phyloP scores from a whole-genome alignment of 2,888 invertebrate species.

The Caenorhabditis virilis region DNA sequence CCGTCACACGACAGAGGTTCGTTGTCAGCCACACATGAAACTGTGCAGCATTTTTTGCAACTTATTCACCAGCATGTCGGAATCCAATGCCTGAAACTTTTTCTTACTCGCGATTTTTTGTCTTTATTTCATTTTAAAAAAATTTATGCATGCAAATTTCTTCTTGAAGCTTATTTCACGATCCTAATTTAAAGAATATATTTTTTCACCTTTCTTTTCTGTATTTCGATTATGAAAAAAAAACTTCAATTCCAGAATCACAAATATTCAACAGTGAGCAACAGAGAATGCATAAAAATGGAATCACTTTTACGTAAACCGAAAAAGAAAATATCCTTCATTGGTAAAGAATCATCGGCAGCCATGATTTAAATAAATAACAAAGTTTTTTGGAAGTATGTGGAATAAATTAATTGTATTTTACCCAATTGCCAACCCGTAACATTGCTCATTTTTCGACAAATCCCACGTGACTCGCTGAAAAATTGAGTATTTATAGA shows the following conservation, averaged over 20 bases:
- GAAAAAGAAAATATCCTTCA: too few species aligned
- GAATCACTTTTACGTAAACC: not conserved
- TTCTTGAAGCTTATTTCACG: not conserved
- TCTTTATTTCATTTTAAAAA: not conserved
- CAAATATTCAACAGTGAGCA: not conserved
- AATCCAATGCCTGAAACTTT: too few species aligned
- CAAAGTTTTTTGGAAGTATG: not conserved
- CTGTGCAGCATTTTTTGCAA: not conserved
- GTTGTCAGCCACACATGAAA: not conserved
- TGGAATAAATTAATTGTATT: not conserved
- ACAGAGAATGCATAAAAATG: not conserved
- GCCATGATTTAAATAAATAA: not conserved
- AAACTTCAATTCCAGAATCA: too few species aligned
- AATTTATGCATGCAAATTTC: not conserved
- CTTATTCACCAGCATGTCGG: not conserved
- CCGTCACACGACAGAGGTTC: not conserved
- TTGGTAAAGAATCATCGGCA: too few species aligned
- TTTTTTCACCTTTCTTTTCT: too few species aligned
- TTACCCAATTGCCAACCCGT: not conserved
- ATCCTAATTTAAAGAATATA: too few species aligned
- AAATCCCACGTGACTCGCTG: slow-evolving; percentile 4
- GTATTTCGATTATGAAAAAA: too few species aligned
- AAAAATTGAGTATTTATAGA: too few species aligned
- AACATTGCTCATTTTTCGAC: not conserved
- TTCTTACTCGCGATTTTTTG: too few species aligned